Evolutionary conservation across 2,888 invertebrate genomes (phyloP).

Genomic region (Danaus chrysippus): DNA sequence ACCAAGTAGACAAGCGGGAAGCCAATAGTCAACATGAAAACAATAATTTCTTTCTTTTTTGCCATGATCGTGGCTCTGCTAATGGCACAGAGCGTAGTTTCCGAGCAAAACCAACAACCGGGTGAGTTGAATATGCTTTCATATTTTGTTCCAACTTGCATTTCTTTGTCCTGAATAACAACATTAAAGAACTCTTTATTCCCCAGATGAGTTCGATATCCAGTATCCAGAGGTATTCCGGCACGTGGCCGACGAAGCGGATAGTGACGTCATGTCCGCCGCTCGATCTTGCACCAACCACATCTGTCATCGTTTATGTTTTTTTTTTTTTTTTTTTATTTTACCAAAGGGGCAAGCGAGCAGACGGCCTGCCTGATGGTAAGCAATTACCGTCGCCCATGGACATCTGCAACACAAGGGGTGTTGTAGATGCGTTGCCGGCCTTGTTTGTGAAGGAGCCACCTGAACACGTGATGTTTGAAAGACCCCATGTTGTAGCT

Average conservation of each 20-base stretch:
- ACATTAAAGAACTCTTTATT: not conserved
- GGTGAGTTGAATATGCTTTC: not conserved
- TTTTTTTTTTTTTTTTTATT: too few relatives aligned
- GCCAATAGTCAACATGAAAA: slow-evolving; percentile 11
- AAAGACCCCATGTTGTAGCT: too few relatives aligned
- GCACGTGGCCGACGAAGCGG: not conserved
- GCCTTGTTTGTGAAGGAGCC: too few relatives aligned
- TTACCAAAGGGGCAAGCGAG: too few relatives aligned
- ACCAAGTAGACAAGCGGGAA: not conserved
- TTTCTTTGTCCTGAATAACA: too few relatives aligned
- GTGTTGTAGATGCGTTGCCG: too few relatives aligned
- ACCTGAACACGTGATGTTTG: too few relatives aligned
- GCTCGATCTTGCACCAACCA: slow-evolving; percentile 15
- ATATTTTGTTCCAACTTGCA: too few relatives aligned
- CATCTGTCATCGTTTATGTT: slow-evolving; percentile 16
- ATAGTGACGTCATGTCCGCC: not conserved
- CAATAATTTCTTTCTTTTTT: slow-evolving; percentile 3
- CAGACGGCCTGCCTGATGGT: too few relatives aligned
- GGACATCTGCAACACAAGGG: too few relatives aligned
- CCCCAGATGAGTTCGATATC: not conserved
- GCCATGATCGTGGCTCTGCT: slow-evolving; percentile 9
- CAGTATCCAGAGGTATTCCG: not conserved
- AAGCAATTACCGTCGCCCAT: too few relatives aligned
- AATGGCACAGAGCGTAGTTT: slow-evolving; percentile 9
- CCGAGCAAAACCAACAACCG: slow-evolving; percentile 9